Evolutionary conservation across 2,888 invertebrate species (phyloP), one percentile per base, ranked within the genome.

Genomic region (Euproctis similis): DNA sequence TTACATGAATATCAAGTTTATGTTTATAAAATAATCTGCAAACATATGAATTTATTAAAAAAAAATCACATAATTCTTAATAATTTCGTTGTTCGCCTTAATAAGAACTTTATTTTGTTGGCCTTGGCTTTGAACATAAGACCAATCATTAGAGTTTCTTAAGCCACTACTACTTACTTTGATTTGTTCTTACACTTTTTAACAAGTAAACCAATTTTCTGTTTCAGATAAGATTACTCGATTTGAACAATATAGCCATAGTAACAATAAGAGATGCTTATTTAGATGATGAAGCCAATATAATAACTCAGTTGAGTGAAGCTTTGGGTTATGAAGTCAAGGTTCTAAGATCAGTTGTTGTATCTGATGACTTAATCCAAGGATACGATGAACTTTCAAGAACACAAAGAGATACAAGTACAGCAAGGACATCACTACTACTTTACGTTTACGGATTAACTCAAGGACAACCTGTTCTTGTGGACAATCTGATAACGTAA

Each of bases 171-270:
- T n/a, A n/a, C n/a, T n/a, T n/a, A n/a, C n/a, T n/a, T n/a, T n/a
- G n/a, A n/a, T n/a, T n/a, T n/a, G n/a, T n/a, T n/a, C n/a, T n/a
- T n/a, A n/a, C n/a, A n/a, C n/a, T n/a, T n/a, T n/a, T n/a, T n/a
- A n/a, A n/a, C n/a, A n/a, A n/a, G n/a, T n/a, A n/a, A n/a, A n/a
- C n/a, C n/a, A n/a, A n/a, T n/a, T n/a, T 4, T 19, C n/a, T 19
- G 8, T 19, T 19, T 31, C 55, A 86, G 86, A 77, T 86, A 13
- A 78, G 73, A 56, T 49, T 82, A 16, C 50, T 86, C 38, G 59
- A 75, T 25, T 43, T 59, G 19, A 57, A 61, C 31, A 67, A 85
- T 37, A 77, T 86, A 35, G 72, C 69, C 2, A 73, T 86, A 4
- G 38, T 86, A 8, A 77, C 73, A 9, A 42, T 86, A 11, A 54